Evolutionary conservation across 1,140 invertebrate genomes (phyloP).

Genomic region (Ceratina australensis): DNA sequence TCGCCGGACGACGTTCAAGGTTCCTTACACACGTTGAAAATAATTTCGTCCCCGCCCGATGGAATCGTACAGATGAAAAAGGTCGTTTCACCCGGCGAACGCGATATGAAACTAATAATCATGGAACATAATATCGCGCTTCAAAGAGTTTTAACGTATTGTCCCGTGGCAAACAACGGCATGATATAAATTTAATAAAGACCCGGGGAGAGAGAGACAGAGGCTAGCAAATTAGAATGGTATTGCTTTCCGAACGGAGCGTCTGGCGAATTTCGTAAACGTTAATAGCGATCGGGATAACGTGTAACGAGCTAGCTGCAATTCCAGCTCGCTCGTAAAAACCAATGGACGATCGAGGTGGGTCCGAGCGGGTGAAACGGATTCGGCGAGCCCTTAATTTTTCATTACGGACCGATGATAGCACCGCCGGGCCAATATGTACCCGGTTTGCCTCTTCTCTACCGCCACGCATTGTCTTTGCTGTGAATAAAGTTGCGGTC

Average conservation of each 20-base stretch:
- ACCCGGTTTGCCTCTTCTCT: not conserved
- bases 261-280: slow-evolving; percentile 29
- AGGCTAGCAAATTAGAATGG: not conserved
- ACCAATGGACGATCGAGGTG: slow-evolving; percentile 36
- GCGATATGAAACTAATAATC: too few relatives aligned
- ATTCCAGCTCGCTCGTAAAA: slow-evolving; percentile 31
- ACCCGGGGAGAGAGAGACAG: not conserved
- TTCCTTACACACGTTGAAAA: not conserved
- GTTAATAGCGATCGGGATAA: slow-evolving; percentile 15
- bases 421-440: slow-evolving; percentile 23
- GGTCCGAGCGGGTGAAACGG: too few relatives aligned
- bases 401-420: slow-evolving; percentile 39
- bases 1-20: slow-evolving; percentile 11
- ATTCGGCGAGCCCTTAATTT: slow-evolving; percentile 42
- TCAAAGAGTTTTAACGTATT: too few relatives aligned
- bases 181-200: too few relatives aligned
- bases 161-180: too few relatives aligned
- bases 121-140: too few relatives aligned
- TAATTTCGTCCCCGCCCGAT: slow-evolving; percentile 3
- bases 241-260: not conserved
- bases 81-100: too few relatives aligned
- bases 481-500: slow-evolving; percentile 39
- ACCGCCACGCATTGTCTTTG: slow-evolving; percentile 8
- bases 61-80: too few relatives aligned
- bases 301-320: slow-evolving; percentile 5